Evolutionary conservation across 2,888 invertebrate species (phyloP).

Genomic region (Agonopterix subpropinquella): DNA sequence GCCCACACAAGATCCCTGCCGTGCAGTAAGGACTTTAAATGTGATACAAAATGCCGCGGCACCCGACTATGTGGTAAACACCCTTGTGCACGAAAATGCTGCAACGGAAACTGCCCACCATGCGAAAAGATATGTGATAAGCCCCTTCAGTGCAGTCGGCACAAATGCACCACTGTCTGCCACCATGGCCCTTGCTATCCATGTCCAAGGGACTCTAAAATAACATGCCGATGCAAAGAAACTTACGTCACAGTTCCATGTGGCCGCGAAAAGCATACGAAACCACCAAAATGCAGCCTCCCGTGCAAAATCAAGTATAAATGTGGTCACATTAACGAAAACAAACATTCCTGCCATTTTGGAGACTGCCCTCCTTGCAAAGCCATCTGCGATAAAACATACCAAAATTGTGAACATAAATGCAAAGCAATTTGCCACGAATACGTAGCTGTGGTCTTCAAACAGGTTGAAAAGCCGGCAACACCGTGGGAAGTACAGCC

Average conservation of each 20-base stretch:
- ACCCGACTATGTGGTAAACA: constrained; percentile 90
- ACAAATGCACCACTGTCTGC: constrained; percentile 88
- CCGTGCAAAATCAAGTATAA: constrained; percentile 86
- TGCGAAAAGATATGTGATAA: constrained; percentile 92
- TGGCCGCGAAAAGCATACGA: constrained; percentile 84
- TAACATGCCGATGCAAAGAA: constrained; percentile 87
- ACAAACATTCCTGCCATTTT: constrained; percentile 87
- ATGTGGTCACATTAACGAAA: constrained; percentile 87
- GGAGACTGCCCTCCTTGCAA: constrained; percentile 89
- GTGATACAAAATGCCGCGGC: constrained; percentile 92
- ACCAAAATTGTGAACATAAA: constrained; percentile 77
- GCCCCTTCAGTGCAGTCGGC: constrained; percentile 88
- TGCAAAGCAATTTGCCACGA: constrained; percentile 87
- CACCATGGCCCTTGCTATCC: constrained; percentile 92
- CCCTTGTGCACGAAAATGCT: constrained; percentile 93
- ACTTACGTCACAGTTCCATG: constrained; percentile 89
- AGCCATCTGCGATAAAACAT: constrained; percentile 80
- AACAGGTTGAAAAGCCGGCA: constrained; percentile 74
- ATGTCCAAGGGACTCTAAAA: constrained; percentile 81
- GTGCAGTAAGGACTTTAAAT: constrained; percentile 89
- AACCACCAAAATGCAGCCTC: constrained; percentile 86
- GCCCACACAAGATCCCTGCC: constrained; percentile 86
- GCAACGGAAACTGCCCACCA: constrained; percentile 87
- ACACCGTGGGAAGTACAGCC: constrained; percentile 80
- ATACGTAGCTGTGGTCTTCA: constrained; percentile 79